These are phyloP conservation scores for Caloenas nicobarica DNA, from an alignment of 2,113 vertebrate genomes.

Conservation along the genomic window DNA sequence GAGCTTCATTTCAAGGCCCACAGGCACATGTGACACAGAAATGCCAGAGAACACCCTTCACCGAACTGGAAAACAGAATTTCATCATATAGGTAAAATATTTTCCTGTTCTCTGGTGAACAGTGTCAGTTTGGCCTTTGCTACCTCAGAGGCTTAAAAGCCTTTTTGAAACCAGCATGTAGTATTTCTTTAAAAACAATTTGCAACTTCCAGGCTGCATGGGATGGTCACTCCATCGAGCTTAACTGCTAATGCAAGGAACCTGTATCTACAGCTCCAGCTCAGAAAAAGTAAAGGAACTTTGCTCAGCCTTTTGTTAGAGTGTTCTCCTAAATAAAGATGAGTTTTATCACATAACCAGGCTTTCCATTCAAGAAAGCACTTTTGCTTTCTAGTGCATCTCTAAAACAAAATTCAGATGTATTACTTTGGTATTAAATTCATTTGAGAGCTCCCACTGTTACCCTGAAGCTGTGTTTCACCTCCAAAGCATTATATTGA, in stretches of 20 bases:
- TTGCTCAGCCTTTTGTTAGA: neutral
- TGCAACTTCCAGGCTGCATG: neutral
- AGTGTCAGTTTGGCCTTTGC: neutral
- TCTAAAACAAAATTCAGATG: constrained; percentile 16
- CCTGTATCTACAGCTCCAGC: neutral
- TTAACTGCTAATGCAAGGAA: neutral
- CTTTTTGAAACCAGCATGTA: neutral
- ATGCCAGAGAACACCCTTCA: neutral
- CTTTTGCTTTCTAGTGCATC: neutral
- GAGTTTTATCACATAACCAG: neutral
- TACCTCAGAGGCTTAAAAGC: neutral
- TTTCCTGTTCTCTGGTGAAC: neutral
- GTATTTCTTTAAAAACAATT: neutral
- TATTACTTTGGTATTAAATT: constrained; percentile 17
- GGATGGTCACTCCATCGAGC: neutral
- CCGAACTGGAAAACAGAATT: neutral
- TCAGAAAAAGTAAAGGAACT: neutral
- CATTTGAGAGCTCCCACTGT: neutral
- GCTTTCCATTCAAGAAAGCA: neutral
- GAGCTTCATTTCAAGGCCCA: neutral
- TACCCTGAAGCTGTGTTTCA: neutral
- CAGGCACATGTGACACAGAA: neutral
- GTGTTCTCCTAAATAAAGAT: neutral
- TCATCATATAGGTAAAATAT: neutral
- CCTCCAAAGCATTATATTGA: neutral